Evolutionary conservation across 2,113 vertebrate species (phyloP).

Genomic region (Mesocricetus auratus): DNA sequence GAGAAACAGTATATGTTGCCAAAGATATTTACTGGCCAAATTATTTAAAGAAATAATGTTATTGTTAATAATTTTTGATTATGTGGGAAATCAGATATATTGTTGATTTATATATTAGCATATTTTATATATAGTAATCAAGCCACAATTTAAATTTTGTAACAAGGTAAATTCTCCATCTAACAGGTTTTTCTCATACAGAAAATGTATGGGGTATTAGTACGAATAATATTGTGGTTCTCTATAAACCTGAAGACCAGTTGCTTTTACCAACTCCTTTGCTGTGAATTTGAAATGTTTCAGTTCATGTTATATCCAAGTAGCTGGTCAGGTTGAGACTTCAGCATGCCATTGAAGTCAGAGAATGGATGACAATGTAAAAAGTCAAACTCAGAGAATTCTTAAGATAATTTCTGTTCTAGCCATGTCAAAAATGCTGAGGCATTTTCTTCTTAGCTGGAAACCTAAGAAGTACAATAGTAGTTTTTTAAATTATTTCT

Average conservation of each 20-base stretch:
- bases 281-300: conserved; percentile 21
- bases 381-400: not conserved
- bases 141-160: not conserved
- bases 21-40: not conserved
- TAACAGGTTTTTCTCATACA: not conserved
- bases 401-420: not conserved
- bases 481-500: conserved; percentile 39
- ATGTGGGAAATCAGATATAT: not conserved
- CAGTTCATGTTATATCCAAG: not conserved
- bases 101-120: conserved; percentile 21
- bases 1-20: not conserved
- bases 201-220: conserved; percentile 1
- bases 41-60: not conserved
- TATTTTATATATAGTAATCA: conserved; percentile 49
- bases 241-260: not conserved
- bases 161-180: not conserved
- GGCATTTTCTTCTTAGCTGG: conserved; percentile 58
- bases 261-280: conserved; percentile 11
- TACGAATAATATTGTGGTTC: not conserved
- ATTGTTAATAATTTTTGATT: conserved; percentile 30
- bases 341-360: not conserved
- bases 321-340: conserved; percentile 41
- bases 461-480: conserved; percentile 2
- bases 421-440: not conserved
- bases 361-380: not conserved